Evolutionary conservation across 2,113 vertebrate species (phyloP).

Genomic region (Pipra filicauda): DNA sequence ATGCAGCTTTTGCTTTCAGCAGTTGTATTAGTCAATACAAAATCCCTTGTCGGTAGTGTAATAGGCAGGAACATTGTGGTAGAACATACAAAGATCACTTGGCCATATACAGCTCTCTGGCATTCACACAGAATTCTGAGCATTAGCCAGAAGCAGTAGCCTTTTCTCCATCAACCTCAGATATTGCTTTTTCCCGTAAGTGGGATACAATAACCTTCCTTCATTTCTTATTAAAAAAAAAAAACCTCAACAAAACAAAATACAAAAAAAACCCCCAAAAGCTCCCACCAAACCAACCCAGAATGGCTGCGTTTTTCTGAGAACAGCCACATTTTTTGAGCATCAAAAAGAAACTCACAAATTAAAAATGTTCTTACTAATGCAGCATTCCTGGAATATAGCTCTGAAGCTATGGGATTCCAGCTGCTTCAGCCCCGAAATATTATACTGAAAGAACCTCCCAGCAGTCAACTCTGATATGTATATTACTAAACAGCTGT

Average conservation of each 20-base stretch:
- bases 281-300: neutral
- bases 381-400: neutral
- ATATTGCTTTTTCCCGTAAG: fast-evolving
- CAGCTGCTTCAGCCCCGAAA: neutral
- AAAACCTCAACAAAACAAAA: neutral
- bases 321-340: neutral
- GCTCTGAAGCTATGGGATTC: neutral
- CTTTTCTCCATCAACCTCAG: neutral
- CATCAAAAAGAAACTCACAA: neutral
- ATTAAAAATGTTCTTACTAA: neutral
- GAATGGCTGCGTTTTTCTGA: neutral
- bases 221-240: neutral
- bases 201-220: neutral
- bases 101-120: neutral
- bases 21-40: neutral
- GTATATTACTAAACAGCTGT: neutral
- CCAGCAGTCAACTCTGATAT: neutral
- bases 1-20: neutral
- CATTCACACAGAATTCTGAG: neutral
- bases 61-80: neutral
- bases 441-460: neutral
- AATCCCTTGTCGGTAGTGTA: neutral
- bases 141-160: neutral
- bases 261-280: neutral
- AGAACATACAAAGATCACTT: neutral